These are phyloP conservation scores for Apodemia hepburni DNA, from an alignment of 2,888 invertebrate species.

Conservation along the genomic window DNA sequence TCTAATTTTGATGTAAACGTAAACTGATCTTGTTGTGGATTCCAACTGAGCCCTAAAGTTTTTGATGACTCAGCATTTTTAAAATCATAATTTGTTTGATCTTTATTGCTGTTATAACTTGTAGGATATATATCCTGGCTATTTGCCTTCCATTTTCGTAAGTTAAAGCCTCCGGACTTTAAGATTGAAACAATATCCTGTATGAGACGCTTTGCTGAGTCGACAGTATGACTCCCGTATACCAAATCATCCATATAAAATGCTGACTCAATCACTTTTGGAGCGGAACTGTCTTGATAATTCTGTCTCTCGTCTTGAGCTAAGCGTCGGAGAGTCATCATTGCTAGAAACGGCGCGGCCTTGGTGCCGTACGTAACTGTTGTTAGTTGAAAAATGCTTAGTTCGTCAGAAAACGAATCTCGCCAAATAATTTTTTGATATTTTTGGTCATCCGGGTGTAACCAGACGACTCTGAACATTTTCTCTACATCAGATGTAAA, in stretches of 20 bases:
- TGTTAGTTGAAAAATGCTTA: conserved; percentile 9
- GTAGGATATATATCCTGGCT: no score
- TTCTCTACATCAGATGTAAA: conserved; percentile 17
- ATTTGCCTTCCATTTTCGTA: conserved; percentile 25
- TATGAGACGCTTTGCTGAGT: no score
- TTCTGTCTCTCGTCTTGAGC: conserved; percentile 17
- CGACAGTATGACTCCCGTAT: no score
- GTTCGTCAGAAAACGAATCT: neutral
- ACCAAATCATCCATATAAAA: conserved; percentile 20
- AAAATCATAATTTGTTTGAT: no score
- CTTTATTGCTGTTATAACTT: no score
- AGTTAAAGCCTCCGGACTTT: conserved; percentile 25
- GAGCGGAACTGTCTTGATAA: neutral
- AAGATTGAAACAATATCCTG: conserved; percentile 13
- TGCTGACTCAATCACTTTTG: conserved; percentile 3
- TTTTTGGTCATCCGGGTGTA: conserved; percentile 22
- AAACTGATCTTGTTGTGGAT: no score
- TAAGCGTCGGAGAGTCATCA: conserved; percentile 18
- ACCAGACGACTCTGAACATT: conserved; percentile 19
- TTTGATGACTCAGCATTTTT: no score
- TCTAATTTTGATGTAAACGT: no score
- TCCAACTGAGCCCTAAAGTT: no score
- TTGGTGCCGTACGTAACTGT: conserved; percentile 21
- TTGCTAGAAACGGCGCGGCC: conserved; percentile 21
- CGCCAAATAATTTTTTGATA: conserved; percentile 32